A percentile compares a stretch with the other conserved stretches of the same genome.
These are phyloP conservation scores for Lathronympha strigana DNA, from an alignment of 2,888 invertebrate species.

Conservation along the genomic window DNA sequence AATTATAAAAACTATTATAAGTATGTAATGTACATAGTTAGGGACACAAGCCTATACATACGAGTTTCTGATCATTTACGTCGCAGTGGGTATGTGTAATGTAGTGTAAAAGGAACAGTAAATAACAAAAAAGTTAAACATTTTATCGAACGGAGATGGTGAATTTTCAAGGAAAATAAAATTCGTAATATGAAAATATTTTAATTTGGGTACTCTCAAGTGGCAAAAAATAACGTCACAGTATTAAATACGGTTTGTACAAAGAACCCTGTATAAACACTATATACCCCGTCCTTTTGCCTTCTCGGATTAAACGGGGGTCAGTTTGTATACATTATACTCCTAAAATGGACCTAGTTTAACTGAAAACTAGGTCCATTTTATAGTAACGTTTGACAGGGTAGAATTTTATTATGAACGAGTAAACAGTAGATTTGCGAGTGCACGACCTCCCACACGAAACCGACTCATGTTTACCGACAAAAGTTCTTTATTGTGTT, in stretches of 20 bases:
- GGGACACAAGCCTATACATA: too few relatives aligned
- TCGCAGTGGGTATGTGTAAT: too few relatives aligned
- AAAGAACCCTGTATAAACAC: conserved; percentile 25
- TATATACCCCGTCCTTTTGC: conserved; percentile 26
- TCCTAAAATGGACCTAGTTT: not conserved
- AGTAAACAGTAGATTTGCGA: conserved; percentile 24
- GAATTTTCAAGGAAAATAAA: not conserved
- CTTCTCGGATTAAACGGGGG: conserved; percentile 26
- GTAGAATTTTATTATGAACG: conserved; percentile 8
- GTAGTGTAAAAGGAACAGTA: too few relatives aligned
- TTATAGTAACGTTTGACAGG: not conserved
- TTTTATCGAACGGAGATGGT: not conserved
- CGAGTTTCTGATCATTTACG: too few relatives aligned
- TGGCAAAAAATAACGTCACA: conserved; percentile 32
- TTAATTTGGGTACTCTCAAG: conserved; percentile 15
- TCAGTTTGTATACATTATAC: conserved; percentile 14
- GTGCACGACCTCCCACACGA: conserved; percentile 40
- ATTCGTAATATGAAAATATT: not conserved
- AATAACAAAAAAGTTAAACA: too few relatives aligned
- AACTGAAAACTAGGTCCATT: not conserved
- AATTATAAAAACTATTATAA: too few relatives aligned
- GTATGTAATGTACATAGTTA: too few relatives aligned
- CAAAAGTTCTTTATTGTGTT: conserved; percentile 40
- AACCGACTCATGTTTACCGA: conserved; percentile 37
- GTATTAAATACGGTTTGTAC: conserved; percentile 14